Evolutionary conservation across 92 coral and sea anemone species (phyloP).

Genomic region (Anthopleura xanthogrammica): DNA sequence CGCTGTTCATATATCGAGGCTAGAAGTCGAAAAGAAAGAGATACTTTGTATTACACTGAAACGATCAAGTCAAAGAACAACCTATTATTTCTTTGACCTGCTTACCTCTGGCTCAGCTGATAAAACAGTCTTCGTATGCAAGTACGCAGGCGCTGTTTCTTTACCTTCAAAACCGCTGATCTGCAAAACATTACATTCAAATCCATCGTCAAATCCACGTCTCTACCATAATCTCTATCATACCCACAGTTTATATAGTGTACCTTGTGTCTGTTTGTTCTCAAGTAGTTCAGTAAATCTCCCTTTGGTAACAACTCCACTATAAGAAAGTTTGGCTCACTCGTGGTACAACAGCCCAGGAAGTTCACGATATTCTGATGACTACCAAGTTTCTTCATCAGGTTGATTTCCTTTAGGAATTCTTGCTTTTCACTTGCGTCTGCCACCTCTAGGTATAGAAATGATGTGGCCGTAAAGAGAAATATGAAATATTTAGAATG

Average conservation of each 20-base stretch:
- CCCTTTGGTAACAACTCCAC: constrained; percentile 32
- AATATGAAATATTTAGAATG: too few relatives aligned
- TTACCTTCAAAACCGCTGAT: constrained; percentile 29
- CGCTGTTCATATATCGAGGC: background rate
- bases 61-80: too few relatives aligned
- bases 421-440: background rate
- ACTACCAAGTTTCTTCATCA: background rate
- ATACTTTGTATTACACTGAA: too few relatives aligned
- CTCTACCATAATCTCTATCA: background rate
- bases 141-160: constrained; percentile 29
- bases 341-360: constrained; percentile 9
- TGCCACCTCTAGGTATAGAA: background rate
- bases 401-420: constrained; percentile 20
- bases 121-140: background rate
- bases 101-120: background rate
- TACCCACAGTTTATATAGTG: background rate
- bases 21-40: background rate
- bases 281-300: constrained; percentile 23
- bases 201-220: too few relatives aligned
- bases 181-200: background rate
- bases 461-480: background rate
- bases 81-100: too few relatives aligned
- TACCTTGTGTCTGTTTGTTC: constrained; percentile 35
- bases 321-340: constrained; percentile 18
- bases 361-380: constrained; percentile 27